Percentiles rank a stretch among this genome's conserved stretches.
phyloP scores from a whole-genome alignment of 2,888 invertebrate genomes.

The Trissoscelio sp. region DNA sequence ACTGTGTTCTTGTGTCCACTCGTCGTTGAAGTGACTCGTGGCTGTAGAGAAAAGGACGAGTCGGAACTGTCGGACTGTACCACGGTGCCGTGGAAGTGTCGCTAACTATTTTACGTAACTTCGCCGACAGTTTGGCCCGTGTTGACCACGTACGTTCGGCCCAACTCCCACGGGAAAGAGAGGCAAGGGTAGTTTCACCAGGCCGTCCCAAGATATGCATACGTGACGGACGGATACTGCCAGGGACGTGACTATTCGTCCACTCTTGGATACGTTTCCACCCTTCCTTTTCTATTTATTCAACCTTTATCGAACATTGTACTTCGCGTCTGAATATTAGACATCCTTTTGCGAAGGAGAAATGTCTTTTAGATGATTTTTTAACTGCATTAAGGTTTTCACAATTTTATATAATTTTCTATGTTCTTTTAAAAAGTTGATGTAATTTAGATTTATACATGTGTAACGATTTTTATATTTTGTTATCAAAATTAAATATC shows the following conservation, averaged over 20 bases:
- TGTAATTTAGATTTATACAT: no score
- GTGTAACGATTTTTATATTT: no score
- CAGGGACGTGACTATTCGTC: conserved; percentile 75
- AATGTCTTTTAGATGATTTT: conserved; percentile 11
- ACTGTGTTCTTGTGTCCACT: conserved; percentile 53
- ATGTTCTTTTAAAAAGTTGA: no score
- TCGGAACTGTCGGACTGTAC: conserved; percentile 71
- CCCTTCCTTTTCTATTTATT: conserved; percentile 65
- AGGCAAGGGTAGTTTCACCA: conserved; percentile 76
- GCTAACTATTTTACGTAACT: conserved; percentile 84
- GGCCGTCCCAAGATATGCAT: conserved; percentile 83
- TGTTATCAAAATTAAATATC: no score
- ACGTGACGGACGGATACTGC: conserved; percentile 81
- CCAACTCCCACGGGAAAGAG: conserved; percentile 79
- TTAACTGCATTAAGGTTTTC: no score
- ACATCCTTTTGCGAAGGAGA: conserved; percentile 5
- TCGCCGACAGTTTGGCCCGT: conserved; percentile 83
- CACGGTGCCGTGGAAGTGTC: conserved; percentile 79
- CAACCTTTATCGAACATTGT: conserved; percentile 64
- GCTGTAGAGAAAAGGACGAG: conserved; percentile 59
- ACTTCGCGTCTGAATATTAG: conserved; percentile 38
- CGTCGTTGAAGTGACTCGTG: conserved; percentile 58
- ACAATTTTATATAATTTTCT: no score
- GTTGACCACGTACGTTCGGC: conserved; percentile 83
- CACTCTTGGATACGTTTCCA: conserved; percentile 62